Conservation (phyloP, 2,113 vertebrate species). For the Siniperca knerii region DNA sequence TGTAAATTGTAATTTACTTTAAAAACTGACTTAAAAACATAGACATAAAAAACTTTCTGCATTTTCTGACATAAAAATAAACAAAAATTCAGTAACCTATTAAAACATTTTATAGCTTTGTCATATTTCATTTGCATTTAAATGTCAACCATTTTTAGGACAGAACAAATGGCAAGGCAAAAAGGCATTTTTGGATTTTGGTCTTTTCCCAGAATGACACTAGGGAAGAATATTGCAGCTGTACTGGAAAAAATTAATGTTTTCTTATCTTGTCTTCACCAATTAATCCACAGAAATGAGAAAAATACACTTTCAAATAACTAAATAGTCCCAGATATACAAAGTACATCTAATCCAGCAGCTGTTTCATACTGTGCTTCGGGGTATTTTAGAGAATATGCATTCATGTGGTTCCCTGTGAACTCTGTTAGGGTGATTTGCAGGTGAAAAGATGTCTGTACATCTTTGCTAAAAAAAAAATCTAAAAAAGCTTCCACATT, state of each 20-base stretch:
- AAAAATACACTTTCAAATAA: slow-evolving; percentile 3
- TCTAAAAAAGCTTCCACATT: neutral
- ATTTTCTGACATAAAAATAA: neutral
- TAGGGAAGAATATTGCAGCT: neutral
- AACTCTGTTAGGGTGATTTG: slow-evolving; percentile 8
- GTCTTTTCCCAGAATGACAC: neutral
- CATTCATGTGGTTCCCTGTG: slow-evolving; percentile 18
- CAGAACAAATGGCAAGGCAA: neutral
- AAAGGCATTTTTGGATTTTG: neutral
- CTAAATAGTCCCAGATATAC: neutral
- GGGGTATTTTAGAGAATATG: neutral
- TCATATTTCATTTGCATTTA: slow-evolving; percentile 1
- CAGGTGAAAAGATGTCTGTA: slow-evolving; percentile 22
- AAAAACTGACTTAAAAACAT: neutral
- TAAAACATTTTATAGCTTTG: neutral
- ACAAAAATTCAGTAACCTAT: neutral
- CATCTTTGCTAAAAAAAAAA: neutral
- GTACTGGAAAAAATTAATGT: neutral
- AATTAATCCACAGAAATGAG: slow-evolving; percentile 26
- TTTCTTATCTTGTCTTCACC: neutral
- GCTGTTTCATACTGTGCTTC: neutral
- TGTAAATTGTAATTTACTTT: neutral
- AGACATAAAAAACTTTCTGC: neutral
- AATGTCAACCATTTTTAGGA: neutral
- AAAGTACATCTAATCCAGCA: neutral